Percentiles rank a stretch among this genome's conserved stretches.
Evolutionary conservation across 2,113 vertebrate genomes (phyloP).

Genomic region (Coryphaenoides rupestris): DNA sequence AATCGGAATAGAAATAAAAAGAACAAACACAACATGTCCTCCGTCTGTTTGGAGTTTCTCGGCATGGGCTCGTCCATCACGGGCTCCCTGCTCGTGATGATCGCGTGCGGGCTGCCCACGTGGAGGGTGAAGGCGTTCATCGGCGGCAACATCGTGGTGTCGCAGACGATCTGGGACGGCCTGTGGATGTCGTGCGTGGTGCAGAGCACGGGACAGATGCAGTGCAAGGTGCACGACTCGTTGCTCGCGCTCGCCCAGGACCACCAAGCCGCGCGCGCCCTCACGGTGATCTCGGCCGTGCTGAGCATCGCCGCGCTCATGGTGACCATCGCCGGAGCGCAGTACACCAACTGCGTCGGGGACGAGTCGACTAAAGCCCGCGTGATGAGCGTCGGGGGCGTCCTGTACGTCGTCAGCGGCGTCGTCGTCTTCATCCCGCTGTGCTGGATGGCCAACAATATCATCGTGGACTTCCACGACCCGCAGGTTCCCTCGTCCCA

Average conservation of each 20-base stretch:
- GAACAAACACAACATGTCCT: constrained; percentile 68
- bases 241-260: constrained; percentile 71
- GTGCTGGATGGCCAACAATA: constrained; percentile 90
- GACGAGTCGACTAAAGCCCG: constrained; percentile 73
- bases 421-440: constrained; percentile 84
- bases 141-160: constrained; percentile 86
- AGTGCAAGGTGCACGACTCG: constrained; percentile 85
- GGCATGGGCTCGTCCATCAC: constrained; percentile 78
- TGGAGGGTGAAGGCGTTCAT: constrained; percentile 92
- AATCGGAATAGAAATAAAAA: neutral
- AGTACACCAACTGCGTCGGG: constrained; percentile 87
- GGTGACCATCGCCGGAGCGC: constrained; percentile 84
- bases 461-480: constrained; percentile 87
- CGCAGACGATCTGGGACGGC: constrained; percentile 88
- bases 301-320: constrained; percentile 80
- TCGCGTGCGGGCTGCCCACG: constrained; percentile 87
- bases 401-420: constrained; percentile 79
- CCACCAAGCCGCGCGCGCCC: constrained; percentile 85
- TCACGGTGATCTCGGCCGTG: constrained; percentile 83
- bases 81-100: constrained; percentile 85
- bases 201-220: constrained; percentile 91
- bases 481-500: constrained; percentile 70
- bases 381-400: constrained; percentile 79
- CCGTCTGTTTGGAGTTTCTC: constrained; percentile 81
- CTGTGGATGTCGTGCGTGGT: constrained; percentile 95